These are phyloP conservation scores for Mactromeris polynyma DNA, from an alignment of 2,888 invertebrate species.

Conservation along the genomic window DNA sequence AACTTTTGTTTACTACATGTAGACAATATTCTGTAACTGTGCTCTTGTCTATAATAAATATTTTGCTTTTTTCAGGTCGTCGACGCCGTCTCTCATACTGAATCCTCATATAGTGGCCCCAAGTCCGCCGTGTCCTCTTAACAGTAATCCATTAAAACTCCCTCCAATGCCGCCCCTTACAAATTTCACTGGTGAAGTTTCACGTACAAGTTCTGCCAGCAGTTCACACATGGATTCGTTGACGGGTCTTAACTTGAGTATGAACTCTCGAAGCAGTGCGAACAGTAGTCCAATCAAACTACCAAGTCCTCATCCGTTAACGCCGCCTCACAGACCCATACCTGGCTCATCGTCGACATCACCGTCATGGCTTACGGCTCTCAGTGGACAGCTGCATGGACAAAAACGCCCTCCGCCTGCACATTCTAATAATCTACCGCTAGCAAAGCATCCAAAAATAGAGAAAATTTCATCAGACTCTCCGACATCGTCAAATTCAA, in stretches of 20 bases:
- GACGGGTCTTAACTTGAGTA: constrained; percentile 32
- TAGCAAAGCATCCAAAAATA: constrained; percentile 50
- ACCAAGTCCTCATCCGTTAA: background rate
- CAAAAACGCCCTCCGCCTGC: constrained; percentile 65
- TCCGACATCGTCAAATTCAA: constrained; percentile 65
- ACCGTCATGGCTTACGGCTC: constrained; percentile 62
- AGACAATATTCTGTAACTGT: too few species aligned
- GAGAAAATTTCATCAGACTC: constrained; percentile 56
- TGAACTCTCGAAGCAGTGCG: constrained; percentile 11
- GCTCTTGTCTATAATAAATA: too few species aligned
- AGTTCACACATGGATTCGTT: constrained; percentile 9
- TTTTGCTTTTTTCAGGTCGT: constrained; percentile 52
- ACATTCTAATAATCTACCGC: constrained; percentile 49
- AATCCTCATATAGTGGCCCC: constrained; percentile 35
- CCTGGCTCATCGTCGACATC: constrained; percentile 26
- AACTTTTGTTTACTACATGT: too few species aligned
- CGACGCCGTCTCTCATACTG: constrained; percentile 48
- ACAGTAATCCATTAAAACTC: background rate
- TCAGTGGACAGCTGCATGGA: constrained; percentile 61
- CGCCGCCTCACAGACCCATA: background rate
- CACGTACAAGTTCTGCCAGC: background rate
- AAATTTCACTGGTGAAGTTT: constrained; percentile 9
- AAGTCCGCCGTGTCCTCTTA: constrained; percentile 28
- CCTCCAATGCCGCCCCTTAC: constrained; percentile 60
- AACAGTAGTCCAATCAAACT: constrained; percentile 23